Conservation (phyloP, 2,888 invertebrate genomes). For the Hyles lineata region DNA sequence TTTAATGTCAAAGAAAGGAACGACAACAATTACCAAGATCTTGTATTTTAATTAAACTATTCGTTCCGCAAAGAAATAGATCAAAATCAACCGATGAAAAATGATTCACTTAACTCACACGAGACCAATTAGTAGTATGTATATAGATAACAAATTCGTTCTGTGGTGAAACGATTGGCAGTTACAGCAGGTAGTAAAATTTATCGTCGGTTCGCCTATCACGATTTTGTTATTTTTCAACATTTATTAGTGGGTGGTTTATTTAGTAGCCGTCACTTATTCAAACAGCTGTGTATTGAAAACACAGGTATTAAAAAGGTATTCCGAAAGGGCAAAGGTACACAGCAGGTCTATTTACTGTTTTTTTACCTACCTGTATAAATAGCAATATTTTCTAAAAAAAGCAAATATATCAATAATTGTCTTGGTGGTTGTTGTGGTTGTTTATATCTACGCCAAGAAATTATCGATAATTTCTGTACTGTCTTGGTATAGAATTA, state of each 20-base stretch:
- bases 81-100: neutral
- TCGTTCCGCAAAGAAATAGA: neutral
- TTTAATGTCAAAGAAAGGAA: neutral
- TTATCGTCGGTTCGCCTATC: neutral
- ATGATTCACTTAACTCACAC: neutral
- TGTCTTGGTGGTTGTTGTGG: too few relatives aligned
- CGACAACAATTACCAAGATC: neutral
- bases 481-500: too few relatives aligned
- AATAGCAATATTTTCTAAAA: too few relatives aligned
- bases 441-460: too few relatives aligned
- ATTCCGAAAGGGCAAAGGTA: neutral
- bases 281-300: neutral
- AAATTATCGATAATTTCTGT: too few relatives aligned
- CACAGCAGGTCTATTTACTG: too few relatives aligned
- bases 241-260: neutral
- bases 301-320: neutral
- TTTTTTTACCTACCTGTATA: too few relatives aligned
- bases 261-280: neutral
- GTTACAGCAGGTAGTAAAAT: slow-evolving; percentile 3
- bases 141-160: neutral
- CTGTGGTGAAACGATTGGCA: neutral
- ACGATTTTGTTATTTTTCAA: neutral
- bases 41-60: neutral
- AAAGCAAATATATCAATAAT: too few relatives aligned
- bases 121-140: neutral